Evolutionary conservation across 2,113 vertebrate species (phyloP).

Genomic region (Circaetus gallicus): DNA sequence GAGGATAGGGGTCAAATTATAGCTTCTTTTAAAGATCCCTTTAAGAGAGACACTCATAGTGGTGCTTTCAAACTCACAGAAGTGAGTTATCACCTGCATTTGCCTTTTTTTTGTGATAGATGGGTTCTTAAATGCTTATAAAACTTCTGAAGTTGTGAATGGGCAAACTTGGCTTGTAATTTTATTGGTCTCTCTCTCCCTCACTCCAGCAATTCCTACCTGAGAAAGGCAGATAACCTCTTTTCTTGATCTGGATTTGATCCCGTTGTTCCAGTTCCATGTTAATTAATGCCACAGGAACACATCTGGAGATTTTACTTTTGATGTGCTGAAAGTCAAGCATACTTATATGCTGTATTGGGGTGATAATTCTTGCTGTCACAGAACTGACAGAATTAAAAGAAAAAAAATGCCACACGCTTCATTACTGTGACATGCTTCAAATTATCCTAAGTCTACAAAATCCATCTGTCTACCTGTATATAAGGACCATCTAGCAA

Average conservation of each 20-base stretch:
- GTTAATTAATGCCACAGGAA: not conserved
- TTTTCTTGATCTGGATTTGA: not conserved
- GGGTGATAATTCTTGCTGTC: not conserved
- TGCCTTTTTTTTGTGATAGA: not conserved
- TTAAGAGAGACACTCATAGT: not conserved
- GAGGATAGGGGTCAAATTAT: not conserved
- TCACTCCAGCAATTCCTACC: not conserved
- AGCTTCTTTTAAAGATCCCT: not conserved
- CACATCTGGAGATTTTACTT: not conserved
- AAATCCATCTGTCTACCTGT: not conserved
- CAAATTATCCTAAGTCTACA: not conserved
- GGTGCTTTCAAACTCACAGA: not conserved
- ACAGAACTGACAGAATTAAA: slow-evolving; percentile 3
- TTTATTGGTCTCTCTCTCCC: not conserved
- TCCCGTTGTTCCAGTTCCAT: slow-evolving; percentile 10
- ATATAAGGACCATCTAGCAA: not conserved
- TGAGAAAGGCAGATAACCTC: not conserved
- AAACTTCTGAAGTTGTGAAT: not conserved
- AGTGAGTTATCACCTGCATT: not conserved
- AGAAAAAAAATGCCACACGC: not conserved
- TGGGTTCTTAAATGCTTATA: not conserved
- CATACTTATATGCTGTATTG: not conserved
- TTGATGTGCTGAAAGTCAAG: not conserved
- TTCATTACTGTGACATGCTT: not conserved
- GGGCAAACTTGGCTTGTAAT: not conserved